A percentile compares a stretch with the other conserved stretches of the same genome.
Conservation (phyloP, 2,888 invertebrate species). For the Apodemia duryi region DNA sequence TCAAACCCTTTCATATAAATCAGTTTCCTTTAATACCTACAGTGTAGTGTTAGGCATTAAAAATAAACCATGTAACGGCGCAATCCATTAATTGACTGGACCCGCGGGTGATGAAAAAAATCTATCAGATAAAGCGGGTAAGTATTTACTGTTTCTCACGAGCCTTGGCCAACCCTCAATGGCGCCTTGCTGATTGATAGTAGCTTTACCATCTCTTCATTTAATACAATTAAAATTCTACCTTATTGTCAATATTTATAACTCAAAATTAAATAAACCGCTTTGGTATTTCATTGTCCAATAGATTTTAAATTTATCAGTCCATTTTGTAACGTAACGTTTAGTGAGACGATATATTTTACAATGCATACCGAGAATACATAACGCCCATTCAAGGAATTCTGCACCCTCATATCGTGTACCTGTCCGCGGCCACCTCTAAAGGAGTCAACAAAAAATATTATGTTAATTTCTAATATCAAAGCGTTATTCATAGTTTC, state of each 20-base stretch:
- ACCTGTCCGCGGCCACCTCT: slow-evolving; percentile 76
- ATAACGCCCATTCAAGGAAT: slow-evolving; percentile 72
- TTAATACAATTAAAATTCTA: slow-evolving; percentile 34
- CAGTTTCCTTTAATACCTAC: slow-evolving; percentile 55
- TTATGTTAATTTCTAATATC: slow-evolving; percentile 75
- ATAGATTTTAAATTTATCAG: slow-evolving; percentile 31
- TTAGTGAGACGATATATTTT: slow-evolving; percentile 33
- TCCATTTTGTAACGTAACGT: slow-evolving; percentile 35
- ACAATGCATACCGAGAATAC: slow-evolving; percentile 27
- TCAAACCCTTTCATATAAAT: slow-evolving; percentile 70
- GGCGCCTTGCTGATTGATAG: slow-evolving; percentile 78
- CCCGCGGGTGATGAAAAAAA: slow-evolving; percentile 71
- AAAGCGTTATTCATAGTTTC: slow-evolving; percentile 69
- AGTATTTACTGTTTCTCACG: slow-evolving; percentile 77
- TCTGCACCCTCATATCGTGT: slow-evolving; percentile 76
- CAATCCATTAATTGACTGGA: slow-evolving; percentile 77
- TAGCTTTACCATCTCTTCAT: slow-evolving; percentile 59
- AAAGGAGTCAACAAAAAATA: slow-evolving; percentile 72
- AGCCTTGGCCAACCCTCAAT: slow-evolving; percentile 74
- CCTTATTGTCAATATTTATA: slow-evolving; percentile 36
- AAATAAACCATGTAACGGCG: slow-evolving; percentile 74
- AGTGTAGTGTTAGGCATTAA: slow-evolving; percentile 54
- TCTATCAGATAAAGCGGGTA: slow-evolving; percentile 71
- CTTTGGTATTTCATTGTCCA: slow-evolving; percentile 15
- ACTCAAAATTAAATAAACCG: slow-evolving; percentile 11